phyloP scores from a whole-genome alignment of 2,888 invertebrate species.

The Acleris holmiana region DNA sequence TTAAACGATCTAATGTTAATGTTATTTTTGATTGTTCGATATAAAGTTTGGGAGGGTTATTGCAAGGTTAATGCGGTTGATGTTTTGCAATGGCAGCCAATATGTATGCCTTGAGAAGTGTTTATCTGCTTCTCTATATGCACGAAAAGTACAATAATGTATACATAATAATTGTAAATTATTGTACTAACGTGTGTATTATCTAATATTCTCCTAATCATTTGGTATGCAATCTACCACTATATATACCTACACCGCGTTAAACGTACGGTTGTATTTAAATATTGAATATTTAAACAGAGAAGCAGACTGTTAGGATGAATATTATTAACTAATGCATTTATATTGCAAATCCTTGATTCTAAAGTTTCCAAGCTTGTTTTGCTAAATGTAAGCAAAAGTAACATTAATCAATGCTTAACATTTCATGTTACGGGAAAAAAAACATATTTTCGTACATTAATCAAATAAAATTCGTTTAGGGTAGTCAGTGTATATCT shows the following conservation, averaged over 20 bases:
- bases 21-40: not conserved
- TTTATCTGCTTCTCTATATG: slow-evolving; percentile 46
- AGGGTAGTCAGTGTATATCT: slow-evolving; percentile 32
- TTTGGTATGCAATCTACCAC: slow-evolving; percentile 14
- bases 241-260: slow-evolving; percentile 18
- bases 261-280: slow-evolving; percentile 33
- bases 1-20: slow-evolving; percentile 7
- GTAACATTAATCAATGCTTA: slow-evolving; percentile 47
- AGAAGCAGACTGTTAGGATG: slow-evolving; percentile 47
- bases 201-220: slow-evolving; percentile 14
- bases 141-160: slow-evolving; percentile 6
- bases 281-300: slow-evolving; percentile 35
- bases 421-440: slow-evolving; percentile 45
- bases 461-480: slow-evolving; percentile 36
- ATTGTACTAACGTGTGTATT: slow-evolving; percentile 4
- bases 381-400: slow-evolving; percentile 46
- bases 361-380: slow-evolving; percentile 49
- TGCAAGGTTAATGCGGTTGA: not conserved
- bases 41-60: not conserved
- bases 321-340: slow-evolving; percentile 69
- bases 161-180: slow-evolving; percentile 6
- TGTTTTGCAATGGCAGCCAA: slow-evolving; percentile 54
- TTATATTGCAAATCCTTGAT: slow-evolving; percentile 70
- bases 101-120: slow-evolving; percentile 68
- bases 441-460: slow-evolving; percentile 48